Percentiles rank a stretch among this genome's conserved stretches.
Conservation (phyloP, 2,888 invertebrate species). For the Scaeva pyrastri region DNA sequence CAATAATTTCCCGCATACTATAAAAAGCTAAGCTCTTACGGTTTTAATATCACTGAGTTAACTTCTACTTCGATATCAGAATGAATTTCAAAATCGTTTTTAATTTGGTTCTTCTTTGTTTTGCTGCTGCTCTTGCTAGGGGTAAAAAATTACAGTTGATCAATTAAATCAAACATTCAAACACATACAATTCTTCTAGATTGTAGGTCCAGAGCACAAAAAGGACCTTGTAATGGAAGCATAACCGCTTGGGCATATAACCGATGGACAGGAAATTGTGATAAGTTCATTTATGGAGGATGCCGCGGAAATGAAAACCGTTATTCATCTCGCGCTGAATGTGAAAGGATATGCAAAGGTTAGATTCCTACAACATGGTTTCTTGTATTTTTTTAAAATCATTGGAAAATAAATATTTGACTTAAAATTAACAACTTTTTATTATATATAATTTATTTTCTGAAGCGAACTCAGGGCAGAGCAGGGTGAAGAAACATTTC, state of each 20-base stretch:
- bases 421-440: no score
- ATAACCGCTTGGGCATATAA: conserved; percentile 85
- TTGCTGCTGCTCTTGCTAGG: background rate
- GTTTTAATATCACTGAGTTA: background rate
- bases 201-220: background rate
- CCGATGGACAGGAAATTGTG: conserved; percentile 87
- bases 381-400: no score
- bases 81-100: conserved; percentile 30
- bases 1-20: background rate
- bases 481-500: no score
- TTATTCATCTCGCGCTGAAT: conserved; percentile 87
- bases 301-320: conserved; percentile 89
- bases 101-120: background rate
- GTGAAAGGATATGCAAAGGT: conserved; percentile 81
- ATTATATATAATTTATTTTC: no score
- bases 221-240: conserved; percentile 22
- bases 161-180: background rate
- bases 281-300: conserved; percentile 79
- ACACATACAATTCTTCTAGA: background rate
- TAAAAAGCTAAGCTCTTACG: background rate
- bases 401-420: no score
- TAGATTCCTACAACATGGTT: background rate
- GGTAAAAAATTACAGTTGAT: conserved; percentile 16
- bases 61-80: background rate
- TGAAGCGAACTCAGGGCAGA: no score